Conservation (phyloP, 1,140 invertebrate species). For the Wasmannia auropunctata region DNA sequence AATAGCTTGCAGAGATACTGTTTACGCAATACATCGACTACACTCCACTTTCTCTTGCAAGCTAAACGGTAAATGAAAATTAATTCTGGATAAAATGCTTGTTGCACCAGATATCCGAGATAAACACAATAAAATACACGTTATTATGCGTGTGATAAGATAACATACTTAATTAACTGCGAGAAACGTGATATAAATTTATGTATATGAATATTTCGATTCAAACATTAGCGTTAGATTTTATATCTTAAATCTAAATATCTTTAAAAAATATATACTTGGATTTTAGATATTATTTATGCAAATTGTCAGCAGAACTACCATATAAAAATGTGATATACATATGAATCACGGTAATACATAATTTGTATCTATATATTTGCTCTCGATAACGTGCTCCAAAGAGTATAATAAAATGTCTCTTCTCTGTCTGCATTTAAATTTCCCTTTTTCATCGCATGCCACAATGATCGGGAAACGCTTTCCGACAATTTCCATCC, state of each 20-base stretch:
- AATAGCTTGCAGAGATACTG: not conserved
- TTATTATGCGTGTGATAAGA: not conserved
- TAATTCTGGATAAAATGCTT: not conserved
- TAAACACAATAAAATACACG: not conserved
- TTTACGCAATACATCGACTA: not conserved
- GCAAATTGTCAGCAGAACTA: not conserved
- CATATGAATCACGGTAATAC: not conserved
- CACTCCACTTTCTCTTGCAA: not conserved
- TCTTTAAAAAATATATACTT: not conserved
- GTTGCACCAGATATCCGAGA: not conserved
- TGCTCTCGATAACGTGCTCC: not conserved
- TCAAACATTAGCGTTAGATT: not conserved
- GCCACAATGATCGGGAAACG: not conserved
- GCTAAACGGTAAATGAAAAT: constrained; percentile 7
- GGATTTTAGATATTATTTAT: not conserved
- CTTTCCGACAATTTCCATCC: not conserved
- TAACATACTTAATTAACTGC: not conserved
- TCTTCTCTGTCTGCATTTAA: not conserved
- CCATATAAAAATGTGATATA: not conserved
- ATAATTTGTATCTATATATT: not conserved
- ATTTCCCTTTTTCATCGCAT: not conserved
- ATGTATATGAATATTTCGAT: not conserved
- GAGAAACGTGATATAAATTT: not conserved
- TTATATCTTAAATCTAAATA: not conserved
- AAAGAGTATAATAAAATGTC: not conserved